These are phyloP conservation scores for Falcunculus frontatus DNA, from an alignment of 2,113 vertebrate species.

Conservation along the genomic window DNA sequence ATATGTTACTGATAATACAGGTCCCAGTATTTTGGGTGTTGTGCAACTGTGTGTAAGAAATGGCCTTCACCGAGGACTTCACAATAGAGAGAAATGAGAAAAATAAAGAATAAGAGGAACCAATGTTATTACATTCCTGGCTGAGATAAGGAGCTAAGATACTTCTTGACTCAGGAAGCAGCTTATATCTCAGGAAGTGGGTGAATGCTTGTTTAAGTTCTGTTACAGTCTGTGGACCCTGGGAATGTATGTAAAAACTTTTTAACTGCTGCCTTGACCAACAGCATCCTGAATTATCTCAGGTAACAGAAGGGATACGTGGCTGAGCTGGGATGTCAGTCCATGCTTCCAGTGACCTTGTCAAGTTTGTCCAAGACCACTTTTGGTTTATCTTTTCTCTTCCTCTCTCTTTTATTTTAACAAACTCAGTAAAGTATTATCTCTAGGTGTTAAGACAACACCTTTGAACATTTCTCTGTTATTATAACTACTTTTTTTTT, in stretches of 20 bases:
- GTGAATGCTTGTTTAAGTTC: background rate
- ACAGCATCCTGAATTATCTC: background rate
- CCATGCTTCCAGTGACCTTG: background rate
- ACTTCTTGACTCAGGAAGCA: constrained; percentile 33
- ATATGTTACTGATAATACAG: background rate
- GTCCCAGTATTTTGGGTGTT: background rate
- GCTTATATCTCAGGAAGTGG: constrained; percentile 8
- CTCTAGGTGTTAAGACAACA: background rate
- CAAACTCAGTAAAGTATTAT: background rate
- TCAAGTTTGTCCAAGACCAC: background rate
- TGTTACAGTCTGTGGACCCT: background rate
- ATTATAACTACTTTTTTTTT: background rate
- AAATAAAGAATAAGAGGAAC: constrained; percentile 1
- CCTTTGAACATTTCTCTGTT: background rate
- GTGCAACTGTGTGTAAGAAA: background rate
- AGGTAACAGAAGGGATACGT: background rate
- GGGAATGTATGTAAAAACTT: background rate
- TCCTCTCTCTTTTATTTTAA: background rate
- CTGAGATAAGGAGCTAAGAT: constrained; percentile 10
- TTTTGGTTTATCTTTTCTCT: background rate
- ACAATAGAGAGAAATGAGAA: background rate
- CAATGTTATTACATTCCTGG: background rate
- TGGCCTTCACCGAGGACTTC: background rate
- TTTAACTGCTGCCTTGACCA: background rate
- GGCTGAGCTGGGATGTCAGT: background rate